Evolutionary conservation across 2,888 invertebrate species (phyloP).

Genomic region (Bembecia ichneumoniformis): DNA sequence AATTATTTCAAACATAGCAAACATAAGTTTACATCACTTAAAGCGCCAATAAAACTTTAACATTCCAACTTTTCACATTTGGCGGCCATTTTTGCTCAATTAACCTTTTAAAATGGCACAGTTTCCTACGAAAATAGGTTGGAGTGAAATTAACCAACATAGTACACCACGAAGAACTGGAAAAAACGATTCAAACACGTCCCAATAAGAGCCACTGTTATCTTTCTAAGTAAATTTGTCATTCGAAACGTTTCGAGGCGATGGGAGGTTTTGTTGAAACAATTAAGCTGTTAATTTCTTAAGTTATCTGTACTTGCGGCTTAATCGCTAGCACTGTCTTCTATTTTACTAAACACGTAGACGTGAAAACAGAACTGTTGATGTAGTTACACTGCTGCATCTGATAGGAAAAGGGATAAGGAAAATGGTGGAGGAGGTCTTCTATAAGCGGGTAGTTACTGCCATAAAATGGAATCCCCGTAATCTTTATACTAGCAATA

Average conservation of each 20-base stretch:
- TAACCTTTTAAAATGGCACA: slow-evolving; percentile 31
- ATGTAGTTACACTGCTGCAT: too few species aligned
- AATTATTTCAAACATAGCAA: background rate
- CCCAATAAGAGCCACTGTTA: background rate
- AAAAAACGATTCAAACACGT: background rate
- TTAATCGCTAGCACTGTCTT: background rate
- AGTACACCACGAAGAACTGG: too few species aligned
- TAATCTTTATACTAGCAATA: too few species aligned
- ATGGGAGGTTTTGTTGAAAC: slow-evolving; percentile 1
- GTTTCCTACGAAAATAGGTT: slow-evolving; percentile 6
- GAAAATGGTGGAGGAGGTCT: too few species aligned
- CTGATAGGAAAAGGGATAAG: too few species aligned
- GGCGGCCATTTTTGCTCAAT: slow-evolving; percentile 36
- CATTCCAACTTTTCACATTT: slow-evolving; percentile 33
- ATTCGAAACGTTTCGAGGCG: background rate
- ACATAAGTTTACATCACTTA: slow-evolving; percentile 16
- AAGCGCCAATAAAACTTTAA: slow-evolving; percentile 23
- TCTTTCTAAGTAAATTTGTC: background rate
- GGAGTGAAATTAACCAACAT: background rate
- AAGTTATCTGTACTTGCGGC: slow-evolving; percentile 1
- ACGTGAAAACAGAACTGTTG: too few species aligned
- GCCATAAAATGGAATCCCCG: too few species aligned
- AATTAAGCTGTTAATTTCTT: slow-evolving; percentile 10
- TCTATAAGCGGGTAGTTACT: too few species aligned
- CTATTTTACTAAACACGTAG: background rate